A percentile compares a stretch with the other conserved stretches of the same genome.
Conservation (phyloP, 2,113 vertebrate genomes). For the Corythornis madagascariensis region DNA sequence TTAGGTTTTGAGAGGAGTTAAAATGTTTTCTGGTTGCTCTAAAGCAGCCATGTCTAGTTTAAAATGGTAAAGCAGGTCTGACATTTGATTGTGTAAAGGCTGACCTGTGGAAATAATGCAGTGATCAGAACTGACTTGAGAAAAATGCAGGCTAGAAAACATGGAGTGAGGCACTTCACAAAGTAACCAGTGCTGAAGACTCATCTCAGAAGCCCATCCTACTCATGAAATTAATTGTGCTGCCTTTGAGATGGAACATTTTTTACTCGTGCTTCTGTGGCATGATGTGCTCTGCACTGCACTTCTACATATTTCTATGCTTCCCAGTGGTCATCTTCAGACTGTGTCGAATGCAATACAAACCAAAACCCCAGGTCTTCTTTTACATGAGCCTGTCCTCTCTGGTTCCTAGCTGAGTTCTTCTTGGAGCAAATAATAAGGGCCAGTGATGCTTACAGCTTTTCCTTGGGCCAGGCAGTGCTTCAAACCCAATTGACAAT, state of each 20-base stretch:
- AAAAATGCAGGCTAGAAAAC: background rate
- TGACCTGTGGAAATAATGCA: background rate
- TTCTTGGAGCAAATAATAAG: background rate
- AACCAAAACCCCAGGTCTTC: background rate
- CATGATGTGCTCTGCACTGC: background rate
- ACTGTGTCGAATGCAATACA: background rate
- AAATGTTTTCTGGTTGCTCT: background rate
- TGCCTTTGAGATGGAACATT: background rate
- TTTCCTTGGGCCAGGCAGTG: background rate
- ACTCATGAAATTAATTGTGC: background rate
- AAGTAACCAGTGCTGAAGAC: background rate
- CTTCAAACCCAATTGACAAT: background rate
- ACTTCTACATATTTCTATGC: accelerated
- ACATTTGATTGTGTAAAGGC: background rate
- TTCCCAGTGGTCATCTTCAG: background rate
- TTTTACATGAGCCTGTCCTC: background rate
- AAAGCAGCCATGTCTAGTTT: background rate
- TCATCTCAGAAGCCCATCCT: background rate
- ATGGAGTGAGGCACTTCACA: background rate
- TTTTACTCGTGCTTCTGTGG: background rate
- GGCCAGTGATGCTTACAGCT: background rate
- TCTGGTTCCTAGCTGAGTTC: background rate
- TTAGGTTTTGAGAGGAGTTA: background rate
- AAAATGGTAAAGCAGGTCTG: background rate
- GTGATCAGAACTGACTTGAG: background rate